These are phyloP conservation scores for Trialeurodes vaporariorum DNA, from an alignment of 1,140 invertebrate species.

Conservation along the genomic window DNA sequence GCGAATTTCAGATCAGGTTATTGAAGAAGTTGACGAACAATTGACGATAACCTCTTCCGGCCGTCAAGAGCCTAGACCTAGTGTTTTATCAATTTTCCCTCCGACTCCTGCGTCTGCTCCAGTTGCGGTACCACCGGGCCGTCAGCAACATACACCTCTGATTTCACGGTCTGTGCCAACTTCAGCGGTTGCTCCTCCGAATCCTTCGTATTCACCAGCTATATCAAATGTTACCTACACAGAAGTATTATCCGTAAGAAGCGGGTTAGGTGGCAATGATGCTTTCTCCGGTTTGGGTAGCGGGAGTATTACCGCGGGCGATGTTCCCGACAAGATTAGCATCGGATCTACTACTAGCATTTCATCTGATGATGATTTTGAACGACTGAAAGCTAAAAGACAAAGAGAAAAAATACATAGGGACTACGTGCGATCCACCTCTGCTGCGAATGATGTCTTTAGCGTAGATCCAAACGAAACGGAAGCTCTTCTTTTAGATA, in stretches of 20 bases:
- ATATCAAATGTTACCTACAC: slow-evolving; percentile 8
- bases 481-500: neutral
- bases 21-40: slow-evolving; percentile 72
- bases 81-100: slow-evolving; percentile 13
- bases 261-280: neutral
- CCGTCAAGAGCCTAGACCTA: slow-evolving; percentile 37
- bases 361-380: neutral
- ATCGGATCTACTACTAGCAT: neutral
- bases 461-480: neutral
- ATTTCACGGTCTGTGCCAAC: neutral
- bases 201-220: neutral
- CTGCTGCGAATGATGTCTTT: neutral
- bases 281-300: neutral
- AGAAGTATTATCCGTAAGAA: slow-evolving; percentile 6
- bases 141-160: neutral
- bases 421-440: neutral
- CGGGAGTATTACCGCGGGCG: neutral
- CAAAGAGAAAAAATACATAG: slow-evolving; percentile 9
- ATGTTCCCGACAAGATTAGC: neutral
- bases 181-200: neutral
- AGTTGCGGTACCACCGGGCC: neutral
- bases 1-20: slow-evolving; percentile 58
- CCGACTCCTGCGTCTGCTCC: neutral
- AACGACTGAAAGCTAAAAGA: slow-evolving; percentile 3
- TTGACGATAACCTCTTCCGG: slow-evolving; percentile 48